Base-by-base conservation (phyloP, 2,888 invertebrate species). In the Pollenia griseotomentosa region DNA sequence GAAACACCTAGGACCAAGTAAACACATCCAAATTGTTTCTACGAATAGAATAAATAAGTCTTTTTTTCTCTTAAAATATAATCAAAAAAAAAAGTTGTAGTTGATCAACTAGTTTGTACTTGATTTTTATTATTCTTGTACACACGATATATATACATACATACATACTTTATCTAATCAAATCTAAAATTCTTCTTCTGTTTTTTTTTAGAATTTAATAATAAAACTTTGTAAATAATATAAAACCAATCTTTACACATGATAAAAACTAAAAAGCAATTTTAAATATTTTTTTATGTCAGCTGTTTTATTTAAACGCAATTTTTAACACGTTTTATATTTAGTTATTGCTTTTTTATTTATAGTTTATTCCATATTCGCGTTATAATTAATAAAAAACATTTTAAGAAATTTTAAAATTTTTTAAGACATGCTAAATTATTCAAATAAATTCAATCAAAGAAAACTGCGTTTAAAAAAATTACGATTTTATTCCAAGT, bases 101-200 rank as follows among this genome's bases (percentile, higher is more conserved):
- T 65, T 65, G 78, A 51, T 11, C 40, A 79, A 86, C 83, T 65
- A 83, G 74, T 86, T 86, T 78, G 83, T 78, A 86, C 78, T 83
- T 83, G 74, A 82, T 78, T 59, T 86, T 6, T 33, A 33, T 33
- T 6, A 6, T 33, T 33, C 33, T 33, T 33, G 33, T 33, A 33
- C 6, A 33, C 33, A 33, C 6, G 55, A 23, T 55, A n/a, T 10
- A 44, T 33, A 59, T 7, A 66, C 46, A 65, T 33, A 33, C 16
- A 44, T 51, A 70, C 51, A 55, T 63, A 44, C 51, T 74, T 79
- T n/a, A 48, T 71, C 23, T 23, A 65, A 68, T 74, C n/a, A 55
- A 40, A 16, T 57, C 11, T 61, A 46, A 63, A 16, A 51, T 59
- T 46, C 11, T n/a, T 55, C 46, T 23, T 59, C 51, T n/a, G 44